Evolutionary conservation across 2,888 invertebrate genomes (phyloP), one percentile per base, ranked within the genome.

Genomic region (Glaucopsyche alexis): DNA sequence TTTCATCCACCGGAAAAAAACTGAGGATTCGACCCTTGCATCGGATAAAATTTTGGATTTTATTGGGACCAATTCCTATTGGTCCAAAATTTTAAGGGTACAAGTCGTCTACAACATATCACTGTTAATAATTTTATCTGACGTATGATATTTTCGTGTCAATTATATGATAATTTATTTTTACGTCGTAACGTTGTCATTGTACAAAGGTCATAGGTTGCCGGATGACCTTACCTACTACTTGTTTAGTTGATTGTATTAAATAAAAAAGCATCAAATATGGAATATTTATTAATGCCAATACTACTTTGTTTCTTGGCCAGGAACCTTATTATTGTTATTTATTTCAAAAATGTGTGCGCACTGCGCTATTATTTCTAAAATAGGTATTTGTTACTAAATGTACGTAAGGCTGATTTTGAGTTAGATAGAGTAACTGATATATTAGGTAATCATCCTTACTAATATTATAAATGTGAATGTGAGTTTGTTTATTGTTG

Each of bases 211-310:
- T 29, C 60, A 2, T 13, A 13, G 19, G 29, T 13, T 13, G 13
- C 60, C 7, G 3, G 60, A 11, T 29, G 60, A 29, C 60, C 60
- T 60, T 60, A 11, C 29, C 29, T 7, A 6, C 42, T 42, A 42
- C 60, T 60, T 29, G 29, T 60, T 60, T 60, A 29, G 60, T 60
- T 29, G 60, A 29, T 60, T 60, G 29, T 60, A 60, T 60, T 60
- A 60, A 29, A 29, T 29, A 47, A 47, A 47, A 47, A 47, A 47
- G 13, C 47, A 60, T 13, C 60, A 5, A 60, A 60, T 7, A 60
- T 29, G 29, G 29, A 47, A 47, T 47, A 42, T 42, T 60, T 60
- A 60, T 29, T 60, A 29, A 29, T 60, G 29, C 60, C 60, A 9
- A 60, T 29, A 13, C 13, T 13, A 13, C 47, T 47, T 47, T 47